These are phyloP conservation scores for Myiozetetes cayanensis DNA, from an alignment of 2,113 vertebrate species.

Conservation along the genomic window DNA sequence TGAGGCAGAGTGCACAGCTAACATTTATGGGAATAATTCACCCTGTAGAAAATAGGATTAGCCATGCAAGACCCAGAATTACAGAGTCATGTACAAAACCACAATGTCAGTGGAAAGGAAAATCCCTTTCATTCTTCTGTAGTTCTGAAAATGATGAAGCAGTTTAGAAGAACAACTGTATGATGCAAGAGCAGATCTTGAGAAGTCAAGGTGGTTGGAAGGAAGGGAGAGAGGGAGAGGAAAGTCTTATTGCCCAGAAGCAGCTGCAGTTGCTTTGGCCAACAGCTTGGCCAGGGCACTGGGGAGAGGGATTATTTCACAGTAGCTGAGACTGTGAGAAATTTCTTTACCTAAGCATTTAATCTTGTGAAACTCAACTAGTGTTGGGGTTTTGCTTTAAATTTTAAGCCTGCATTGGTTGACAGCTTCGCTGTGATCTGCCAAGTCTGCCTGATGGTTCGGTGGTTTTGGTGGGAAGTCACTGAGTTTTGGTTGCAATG, in stretches of 20 bases:
- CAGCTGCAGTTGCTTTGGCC: not conserved
- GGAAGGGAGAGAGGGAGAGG: not conserved
- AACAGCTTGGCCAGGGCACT: not conserved
- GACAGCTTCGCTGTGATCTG: not conserved
- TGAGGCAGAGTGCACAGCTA: not conserved
- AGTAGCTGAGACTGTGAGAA: not conserved
- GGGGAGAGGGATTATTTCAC: not conserved
- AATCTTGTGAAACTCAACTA: not conserved
- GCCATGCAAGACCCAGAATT: not conserved
- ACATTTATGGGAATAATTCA: not conserved
- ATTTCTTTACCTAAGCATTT: not conserved
- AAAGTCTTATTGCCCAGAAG: not conserved
- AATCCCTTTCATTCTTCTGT: not conserved
- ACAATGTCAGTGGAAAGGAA: not conserved
- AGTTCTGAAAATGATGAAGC: not conserved
- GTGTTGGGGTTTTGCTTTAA: not conserved
- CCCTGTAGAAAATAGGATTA: slow-evolving; percentile 18
- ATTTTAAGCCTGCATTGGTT: not conserved
- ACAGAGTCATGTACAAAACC: not conserved
- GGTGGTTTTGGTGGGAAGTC: not conserved
- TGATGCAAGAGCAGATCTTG: not conserved
- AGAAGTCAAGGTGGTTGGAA: not conserved
- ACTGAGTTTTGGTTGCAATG: not conserved
- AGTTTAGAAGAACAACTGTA: not conserved
- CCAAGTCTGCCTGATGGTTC: not conserved